Conservation (phyloP, 2,797 vertebrate genomes). For the Eptatretus atami region DNA sequence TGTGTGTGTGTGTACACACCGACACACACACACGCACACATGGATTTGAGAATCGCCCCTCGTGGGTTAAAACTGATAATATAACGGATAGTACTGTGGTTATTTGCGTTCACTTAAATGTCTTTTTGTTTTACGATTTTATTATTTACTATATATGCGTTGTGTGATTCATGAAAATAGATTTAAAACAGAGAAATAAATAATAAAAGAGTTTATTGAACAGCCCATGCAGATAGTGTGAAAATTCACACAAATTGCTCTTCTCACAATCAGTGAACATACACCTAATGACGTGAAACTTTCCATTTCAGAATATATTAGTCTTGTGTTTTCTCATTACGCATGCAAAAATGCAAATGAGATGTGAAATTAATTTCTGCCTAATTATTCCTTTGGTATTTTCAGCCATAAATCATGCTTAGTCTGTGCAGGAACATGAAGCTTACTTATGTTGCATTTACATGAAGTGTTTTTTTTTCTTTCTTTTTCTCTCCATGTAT, state of each 20-base stretch:
- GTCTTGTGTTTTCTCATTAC: slow-evolving; percentile 99
- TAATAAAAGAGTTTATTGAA: no score
- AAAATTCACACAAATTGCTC: slow-evolving; percentile 11
- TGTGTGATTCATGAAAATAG: no score
- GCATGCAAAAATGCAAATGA: slow-evolving; percentile 99
- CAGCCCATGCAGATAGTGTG: neutral
- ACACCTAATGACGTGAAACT: slow-evolving; percentile 99
- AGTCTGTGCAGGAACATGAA: slow-evolving; percentile 33
- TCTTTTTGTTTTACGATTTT: no score
- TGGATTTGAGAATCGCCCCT: no score
- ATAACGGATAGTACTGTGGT: no score
- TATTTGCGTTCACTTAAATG: no score
- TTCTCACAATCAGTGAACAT: slow-evolving; percentile 51
- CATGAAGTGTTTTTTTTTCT: neutral
- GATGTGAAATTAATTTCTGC: slow-evolving; percentile 99
- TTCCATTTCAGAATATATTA: slow-evolving; percentile 99
- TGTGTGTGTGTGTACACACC: no score
- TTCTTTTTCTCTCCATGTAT: neutral
- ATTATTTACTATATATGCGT: no score
- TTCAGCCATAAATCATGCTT: slow-evolving; percentile 99
- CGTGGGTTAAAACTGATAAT: no score
- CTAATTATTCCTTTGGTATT: slow-evolving; percentile 99
- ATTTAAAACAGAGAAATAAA: no score
- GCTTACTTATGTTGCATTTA: neutral
- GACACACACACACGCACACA: no score